Evolutionary conservation across 1,140 invertebrate genomes (phyloP), one percentile per base, ranked within the genome.

Genomic region (Rhyzopertha dominica): DNA sequence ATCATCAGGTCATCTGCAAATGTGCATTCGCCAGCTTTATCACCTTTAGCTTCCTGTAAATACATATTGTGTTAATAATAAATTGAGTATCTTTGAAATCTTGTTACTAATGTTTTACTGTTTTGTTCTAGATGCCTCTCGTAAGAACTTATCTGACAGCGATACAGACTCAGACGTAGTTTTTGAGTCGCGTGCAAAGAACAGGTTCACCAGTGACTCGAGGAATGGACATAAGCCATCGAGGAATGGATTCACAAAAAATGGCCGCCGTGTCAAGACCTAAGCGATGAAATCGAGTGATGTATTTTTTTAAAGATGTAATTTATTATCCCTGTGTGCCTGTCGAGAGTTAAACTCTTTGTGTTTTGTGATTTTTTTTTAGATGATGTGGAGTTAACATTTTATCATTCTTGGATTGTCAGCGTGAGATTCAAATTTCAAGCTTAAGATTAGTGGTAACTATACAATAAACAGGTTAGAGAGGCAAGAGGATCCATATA

Each of bases 121-220:
- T 45, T 45, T 50, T 22, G 23, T 69, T 71, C 26, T 61, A 74
- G 72, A 72, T 56, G 56, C 69, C 8, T 65, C 64, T 20, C 73
- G 75, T 57, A 81, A 75, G 67, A 78, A 79, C 53, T 56, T 80
- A 12, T 84, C 82, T 2, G 84, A 87, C 51, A 80, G 79, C 1
- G 85, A 87, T 44, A 85, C 82, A 0, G 82, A 85, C 51, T 84
- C 81, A 1, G 82, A 85, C 66, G 78, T 84, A 12, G 63, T 85
- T 2, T 84, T 83, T 62, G 81, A 85, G 62, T 74, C 74, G 0
- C 69, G 74, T 26, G 72, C 66, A 37, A 77, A 77, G 49, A 72
- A 68, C 5, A 69, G 71, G 12, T 74, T 79, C 52, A 63, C 66
- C 12, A 56, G 70, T 10, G 59, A 59, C 24, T 40, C 44, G 12